Percentiles rank a stretch among this genome's conserved stretches.
Conservation (phyloP, 2,888 invertebrate species). For the Euzetes globulus region DNA sequence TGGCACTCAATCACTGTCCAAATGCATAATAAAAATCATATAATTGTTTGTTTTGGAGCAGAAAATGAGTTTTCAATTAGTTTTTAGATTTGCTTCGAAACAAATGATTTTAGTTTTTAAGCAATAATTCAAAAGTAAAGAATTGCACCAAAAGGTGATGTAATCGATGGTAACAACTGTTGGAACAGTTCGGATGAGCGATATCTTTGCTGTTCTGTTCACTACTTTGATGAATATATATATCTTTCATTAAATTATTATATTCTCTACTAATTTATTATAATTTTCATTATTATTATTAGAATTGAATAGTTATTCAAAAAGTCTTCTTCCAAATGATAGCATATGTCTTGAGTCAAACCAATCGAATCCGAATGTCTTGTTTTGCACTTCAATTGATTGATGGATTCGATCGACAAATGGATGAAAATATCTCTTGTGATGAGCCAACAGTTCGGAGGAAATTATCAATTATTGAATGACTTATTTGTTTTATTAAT, state of each 20-base stretch:
- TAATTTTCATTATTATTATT: not conserved
- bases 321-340: not conserved
- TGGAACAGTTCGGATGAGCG: not conserved
- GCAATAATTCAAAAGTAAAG: conserved; percentile 21
- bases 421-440: not conserved
- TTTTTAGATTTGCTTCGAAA: not conserved
- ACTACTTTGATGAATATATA: conserved; percentile 23
- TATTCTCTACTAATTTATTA: not conserved
- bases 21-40: conserved; percentile 28
- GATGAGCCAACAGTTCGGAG: conserved; percentile 25
- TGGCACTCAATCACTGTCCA: conserved; percentile 28
- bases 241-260: not conserved
- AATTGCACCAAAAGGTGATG: conserved; percentile 15
- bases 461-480: conserved; percentile 9
- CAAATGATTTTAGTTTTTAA: conserved; percentile 8
- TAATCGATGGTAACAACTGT: not conserved
- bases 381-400: conserved; percentile 13
- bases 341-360: not conserved
- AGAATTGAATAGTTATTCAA: not conserved
- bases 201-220: conserved; percentile 5
- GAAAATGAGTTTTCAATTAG: conserved; percentile 3
- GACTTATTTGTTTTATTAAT: not conserved
- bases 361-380: not conserved
- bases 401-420: conserved; percentile 1
- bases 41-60: conserved; percentile 3